A percentile compares a stretch with the other conserved stretches of the same genome.
Evolutionary conservation across 2,113 vertebrate genomes (phyloP).

Genomic region (Myrmecobius fasciatus): DNA sequence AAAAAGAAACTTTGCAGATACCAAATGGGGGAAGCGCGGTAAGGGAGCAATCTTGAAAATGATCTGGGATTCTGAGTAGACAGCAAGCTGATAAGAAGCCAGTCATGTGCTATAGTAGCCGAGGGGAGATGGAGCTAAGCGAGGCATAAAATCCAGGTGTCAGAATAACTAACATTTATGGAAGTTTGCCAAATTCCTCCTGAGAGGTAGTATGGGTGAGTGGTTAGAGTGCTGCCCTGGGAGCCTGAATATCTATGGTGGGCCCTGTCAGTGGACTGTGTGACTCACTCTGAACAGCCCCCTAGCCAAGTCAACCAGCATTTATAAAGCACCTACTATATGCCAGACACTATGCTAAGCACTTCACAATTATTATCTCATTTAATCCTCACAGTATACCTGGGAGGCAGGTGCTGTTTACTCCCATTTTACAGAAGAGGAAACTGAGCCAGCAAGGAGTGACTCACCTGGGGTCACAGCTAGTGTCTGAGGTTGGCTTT

Average conservation of each 20-base stretch:
- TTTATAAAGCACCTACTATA: background rate
- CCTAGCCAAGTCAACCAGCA: background rate
- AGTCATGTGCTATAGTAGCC: background rate
- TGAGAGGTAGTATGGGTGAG: background rate
- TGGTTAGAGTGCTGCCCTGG: background rate
- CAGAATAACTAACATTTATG: too few relatives aligned
- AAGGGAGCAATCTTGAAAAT: background rate
- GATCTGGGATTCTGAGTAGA: background rate
- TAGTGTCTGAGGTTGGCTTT: background rate
- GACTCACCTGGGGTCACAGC: background rate
- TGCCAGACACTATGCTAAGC: background rate
- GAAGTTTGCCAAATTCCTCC: background rate
- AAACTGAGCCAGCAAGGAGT: background rate
- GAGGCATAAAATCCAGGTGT: background rate
- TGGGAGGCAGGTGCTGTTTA: background rate
- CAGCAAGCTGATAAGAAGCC: background rate
- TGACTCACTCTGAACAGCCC: background rate
- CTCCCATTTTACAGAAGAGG: background rate
- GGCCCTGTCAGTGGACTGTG: too few relatives aligned
- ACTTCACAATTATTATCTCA: background rate
- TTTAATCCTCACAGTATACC: background rate
- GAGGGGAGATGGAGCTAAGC: background rate
- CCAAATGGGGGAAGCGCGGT: background rate
- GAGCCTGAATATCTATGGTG: background rate
- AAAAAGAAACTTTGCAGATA: background rate